Evolutionary conservation across 64 coral and sea anemone genomes (phyloP), one percentile per base, ranked within the genome.

Genomic region (Anthopleura sola): DNA sequence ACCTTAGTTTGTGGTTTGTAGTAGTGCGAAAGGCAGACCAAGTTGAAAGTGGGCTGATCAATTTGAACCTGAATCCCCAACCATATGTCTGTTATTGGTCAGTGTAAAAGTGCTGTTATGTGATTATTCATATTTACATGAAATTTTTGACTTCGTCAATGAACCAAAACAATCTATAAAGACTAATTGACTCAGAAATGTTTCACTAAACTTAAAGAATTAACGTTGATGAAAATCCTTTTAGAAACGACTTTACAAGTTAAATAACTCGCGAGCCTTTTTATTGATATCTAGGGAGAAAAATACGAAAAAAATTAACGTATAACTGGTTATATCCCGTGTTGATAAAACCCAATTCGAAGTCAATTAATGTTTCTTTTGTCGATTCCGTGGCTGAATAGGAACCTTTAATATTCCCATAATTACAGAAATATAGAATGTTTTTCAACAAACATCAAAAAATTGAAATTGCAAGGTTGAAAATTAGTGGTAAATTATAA

Each of bases 281-380:
- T 71, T 71, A 71, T 32, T 28, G 11, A 71, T 34, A 29, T 71
- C n/a, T 71, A 16, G 29, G 62, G 6, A 20, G 14, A 71, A 34
- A 32, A 53, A 17, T 7, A 32, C 0, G 28, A 71, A 32, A 15
- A 34, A 71, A 71, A 71, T 71, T 33, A 71, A 16, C 26, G 12
- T 71, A 13, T 71, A 71, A 71, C 66, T 71, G 31, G 13, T 71
- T 15, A 71, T 32, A 71, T 71, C 66, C 66, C 66, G 66, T 71
- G 13, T 31, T 34, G 12, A 71, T 15, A 71, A 71, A 71, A 28
- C 66, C 13, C 31, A 14, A 31, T 71, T 34, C 5, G 2, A 71
- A 71, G 26, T 32, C 66, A 71, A 71, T 71, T 32, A n/a, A 13
- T 16, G 66, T 71, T 32, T 71, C 29, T 71, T 32, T 71, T 71